Conservation (phyloP, 1,140 invertebrate species). For the Brachionus asplanchnoidis region DNA sequence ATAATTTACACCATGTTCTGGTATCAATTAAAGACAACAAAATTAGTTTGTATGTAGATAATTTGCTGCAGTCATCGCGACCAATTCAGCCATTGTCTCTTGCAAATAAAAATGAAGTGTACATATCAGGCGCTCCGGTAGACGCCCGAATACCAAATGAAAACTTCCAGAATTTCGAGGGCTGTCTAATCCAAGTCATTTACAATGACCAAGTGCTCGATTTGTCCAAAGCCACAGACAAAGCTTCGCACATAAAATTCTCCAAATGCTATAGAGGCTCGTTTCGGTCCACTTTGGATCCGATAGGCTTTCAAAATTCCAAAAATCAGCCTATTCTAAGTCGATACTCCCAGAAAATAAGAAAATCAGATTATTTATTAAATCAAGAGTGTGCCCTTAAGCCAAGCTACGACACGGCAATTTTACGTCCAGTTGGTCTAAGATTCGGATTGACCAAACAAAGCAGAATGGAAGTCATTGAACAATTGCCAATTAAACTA, state of each 20-base stretch:
- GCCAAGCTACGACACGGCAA: not conserved
- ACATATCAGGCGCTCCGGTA: not conserved
- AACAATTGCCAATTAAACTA: not conserved
- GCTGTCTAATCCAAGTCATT: slow-evolving; percentile 25
- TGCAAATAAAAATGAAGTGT: not conserved
- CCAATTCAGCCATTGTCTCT: not conserved
- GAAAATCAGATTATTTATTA: not conserved
- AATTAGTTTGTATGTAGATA: slow-evolving; percentile 16
- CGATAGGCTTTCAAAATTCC: not conserved
- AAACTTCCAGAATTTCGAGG: slow-evolving; percentile 15
- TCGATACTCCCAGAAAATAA: not conserved
- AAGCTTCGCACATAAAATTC: not conserved
- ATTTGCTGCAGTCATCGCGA: not conserved
- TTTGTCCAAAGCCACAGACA: not conserved
- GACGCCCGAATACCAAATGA: not conserved
- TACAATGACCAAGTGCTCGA: slow-evolving; percentile 18
- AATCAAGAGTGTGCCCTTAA: not conserved
- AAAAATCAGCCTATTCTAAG: not conserved
- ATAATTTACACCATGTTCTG: slow-evolving; percentile 20
- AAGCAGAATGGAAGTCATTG: not conserved
- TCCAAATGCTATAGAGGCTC: not conserved
- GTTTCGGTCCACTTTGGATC: not conserved
- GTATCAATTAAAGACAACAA: not conserved
- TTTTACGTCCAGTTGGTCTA: not conserved
- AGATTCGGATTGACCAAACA: slow-evolving; percentile 16